Percentiles rank a stretch among this genome's conserved stretches.
Conservation (phyloP, 2,888 invertebrate genomes). For the Parnassius glacialis region DNA sequence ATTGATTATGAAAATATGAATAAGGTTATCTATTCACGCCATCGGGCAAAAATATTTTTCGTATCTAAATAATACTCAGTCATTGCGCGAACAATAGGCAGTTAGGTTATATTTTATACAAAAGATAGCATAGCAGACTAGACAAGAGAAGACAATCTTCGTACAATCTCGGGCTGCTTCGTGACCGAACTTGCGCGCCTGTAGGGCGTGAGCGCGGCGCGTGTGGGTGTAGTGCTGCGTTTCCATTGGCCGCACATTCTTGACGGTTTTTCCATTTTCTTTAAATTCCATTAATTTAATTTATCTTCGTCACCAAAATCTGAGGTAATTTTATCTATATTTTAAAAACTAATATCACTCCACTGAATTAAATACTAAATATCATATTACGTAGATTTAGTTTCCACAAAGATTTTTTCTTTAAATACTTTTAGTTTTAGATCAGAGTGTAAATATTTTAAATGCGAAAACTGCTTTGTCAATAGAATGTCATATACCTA, state of each 20-base stretch:
- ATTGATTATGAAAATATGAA: not conserved
- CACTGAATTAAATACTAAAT: no score
- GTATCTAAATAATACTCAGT: conserved; percentile 23
- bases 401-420: no score
- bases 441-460: no score
- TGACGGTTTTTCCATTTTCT: conserved; percentile 28
- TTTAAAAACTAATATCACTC: no score
- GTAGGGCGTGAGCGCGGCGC: conserved; percentile 46
- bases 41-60: conserved; percentile 14
- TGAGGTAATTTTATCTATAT: no score
- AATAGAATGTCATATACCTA: no score
- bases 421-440: no score
- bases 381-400: no score
- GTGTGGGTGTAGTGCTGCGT: conserved; percentile 45
- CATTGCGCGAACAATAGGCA: conserved; percentile 44
- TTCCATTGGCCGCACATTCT: conserved; percentile 45
- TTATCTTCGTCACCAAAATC: no score
- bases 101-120: conserved; percentile 33
- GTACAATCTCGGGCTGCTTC: conserved; percentile 64
- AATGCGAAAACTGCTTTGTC: no score
- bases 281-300: not conserved
- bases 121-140: conserved; percentile 38
- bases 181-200: conserved; percentile 65
- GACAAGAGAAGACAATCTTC: conserved; percentile 69
- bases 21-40: conserved; percentile 1